Evolutionary conservation across 2,888 invertebrate genomes (phyloP).

Genomic region (Gandaritis pyraliata): DNA sequence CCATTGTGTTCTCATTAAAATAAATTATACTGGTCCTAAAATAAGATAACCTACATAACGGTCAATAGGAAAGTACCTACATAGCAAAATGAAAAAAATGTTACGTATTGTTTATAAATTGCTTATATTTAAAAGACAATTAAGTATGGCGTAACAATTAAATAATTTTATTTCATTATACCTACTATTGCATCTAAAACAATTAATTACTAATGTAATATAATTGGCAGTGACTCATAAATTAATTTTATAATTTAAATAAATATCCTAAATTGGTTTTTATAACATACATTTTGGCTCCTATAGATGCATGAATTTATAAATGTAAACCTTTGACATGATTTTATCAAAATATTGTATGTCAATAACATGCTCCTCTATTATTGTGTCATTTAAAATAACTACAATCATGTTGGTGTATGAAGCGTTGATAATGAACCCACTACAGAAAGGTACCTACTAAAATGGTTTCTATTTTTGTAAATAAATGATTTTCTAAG

Average conservation of each 20-base stretch:
- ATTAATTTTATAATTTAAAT: constrained; percentile 28
- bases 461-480: constrained; percentile 77
- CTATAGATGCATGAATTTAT: constrained; percentile 13
- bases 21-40: constrained; percentile 10
- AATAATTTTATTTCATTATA: constrained; percentile 28
- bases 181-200: constrained; percentile 8
- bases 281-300: constrained; percentile 15
- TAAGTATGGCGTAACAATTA: constrained; percentile 24
- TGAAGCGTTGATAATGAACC: constrained; percentile 55
- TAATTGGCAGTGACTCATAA: constrained; percentile 51
- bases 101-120: constrained; percentile 43
- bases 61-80: not conserved
- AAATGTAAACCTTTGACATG: constrained; percentile 26
- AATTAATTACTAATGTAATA: constrained; percentile 33
- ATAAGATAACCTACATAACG: not conserved
- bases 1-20: constrained; percentile 3
- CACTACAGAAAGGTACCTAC: constrained; percentile 57
- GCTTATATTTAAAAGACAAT: constrained; percentile 44
- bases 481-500: constrained; percentile 74
- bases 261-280: constrained; percentile 20
- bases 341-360: constrained; percentile 18
- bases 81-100: constrained; percentile 42
- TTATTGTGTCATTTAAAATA: constrained; percentile 30
- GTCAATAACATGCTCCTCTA: constrained; percentile 29
- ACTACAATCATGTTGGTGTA: constrained; percentile 70